Conservation (phyloP, 1,140 invertebrate species). For the Drosophila paulistorum region DNA sequence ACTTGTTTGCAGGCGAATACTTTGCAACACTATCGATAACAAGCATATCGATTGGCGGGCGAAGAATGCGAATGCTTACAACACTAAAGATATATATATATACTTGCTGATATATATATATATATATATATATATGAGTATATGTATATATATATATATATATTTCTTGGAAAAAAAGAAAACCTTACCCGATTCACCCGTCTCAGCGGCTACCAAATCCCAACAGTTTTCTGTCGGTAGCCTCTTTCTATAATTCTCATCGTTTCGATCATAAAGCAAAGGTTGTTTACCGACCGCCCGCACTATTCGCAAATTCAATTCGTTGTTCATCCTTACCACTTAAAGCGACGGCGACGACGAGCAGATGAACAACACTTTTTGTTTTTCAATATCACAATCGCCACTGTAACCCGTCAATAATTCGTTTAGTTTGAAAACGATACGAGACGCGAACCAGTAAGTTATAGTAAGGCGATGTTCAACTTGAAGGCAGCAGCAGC, state of each 20-base stretch:
- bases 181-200: slow-evolving; percentile 59
- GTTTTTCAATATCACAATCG: not conserved
- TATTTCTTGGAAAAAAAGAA: not conserved
- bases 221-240: slow-evolving; percentile 61
- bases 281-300: slow-evolving; percentile 55
- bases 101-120: not conserved
- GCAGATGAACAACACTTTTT: slow-evolving; percentile 23
- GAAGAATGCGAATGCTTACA: slow-evolving; percentile 4
- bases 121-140: not conserved
- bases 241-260: slow-evolving; percentile 63
- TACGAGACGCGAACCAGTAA: slow-evolving; percentile 36
- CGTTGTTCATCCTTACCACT: slow-evolving; percentile 9
- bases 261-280: slow-evolving; percentile 54
- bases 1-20: not conserved
- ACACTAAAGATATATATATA: slow-evolving; percentile 1
- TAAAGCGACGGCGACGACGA: slow-evolving; percentile 7
- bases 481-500: slow-evolving; percentile 44
- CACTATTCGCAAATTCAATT: slow-evolving; percentile 44
- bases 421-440: slow-evolving; percentile 23
- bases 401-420: not conserved
- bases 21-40: slow-evolving; percentile 9
- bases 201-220: slow-evolving; percentile 62
- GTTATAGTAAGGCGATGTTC: slow-evolving; percentile 27
- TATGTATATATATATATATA: not conserved
- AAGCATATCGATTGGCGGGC: not conserved